These are phyloP conservation scores for Daubentonia madagascariensis DNA, from an alignment of 2,113 vertebrate genomes.

Conservation along the genomic window DNA sequence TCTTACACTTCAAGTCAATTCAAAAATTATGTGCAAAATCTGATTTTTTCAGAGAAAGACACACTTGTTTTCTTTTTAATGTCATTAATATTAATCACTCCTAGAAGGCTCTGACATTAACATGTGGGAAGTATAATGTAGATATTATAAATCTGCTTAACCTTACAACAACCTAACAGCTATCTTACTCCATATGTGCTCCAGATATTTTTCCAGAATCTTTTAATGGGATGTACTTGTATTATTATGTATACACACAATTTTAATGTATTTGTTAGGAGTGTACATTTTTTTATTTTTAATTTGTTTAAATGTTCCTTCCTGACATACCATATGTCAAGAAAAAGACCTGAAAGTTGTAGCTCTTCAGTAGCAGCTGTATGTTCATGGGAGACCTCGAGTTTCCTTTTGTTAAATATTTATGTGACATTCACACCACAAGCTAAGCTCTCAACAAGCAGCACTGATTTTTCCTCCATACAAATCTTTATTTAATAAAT, in stretches of 20 bases:
- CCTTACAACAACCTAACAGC: conserved; percentile 16
- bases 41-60: conserved; percentile 63
- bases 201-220: conserved; percentile 45
- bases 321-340: conserved; percentile 38
- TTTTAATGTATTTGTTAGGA: conserved; percentile 48
- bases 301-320: conserved; percentile 38
- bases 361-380: conserved; percentile 51
- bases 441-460: conserved; percentile 3
- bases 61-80: conserved; percentile 53
- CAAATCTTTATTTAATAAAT: not conserved
- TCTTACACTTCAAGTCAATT: conserved; percentile 31
- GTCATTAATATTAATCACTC: conserved; percentile 59
- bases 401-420: conserved; percentile 67
- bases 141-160: conserved; percentile 64
- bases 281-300: conserved; percentile 17
- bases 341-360: conserved; percentile 11
- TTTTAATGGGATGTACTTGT: conserved; percentile 24
- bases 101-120: conserved; percentile 38
- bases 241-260: conserved; percentile 25
- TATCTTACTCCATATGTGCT: conserved; percentile 53
- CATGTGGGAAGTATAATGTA: not conserved
- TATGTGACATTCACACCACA: conserved; percentile 52
- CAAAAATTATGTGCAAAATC: conserved; percentile 41
- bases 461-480: not conserved
- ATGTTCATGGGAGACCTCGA: not conserved